Conservation (phyloP, 2,888 invertebrate species). For the Cenopis cana region DNA sequence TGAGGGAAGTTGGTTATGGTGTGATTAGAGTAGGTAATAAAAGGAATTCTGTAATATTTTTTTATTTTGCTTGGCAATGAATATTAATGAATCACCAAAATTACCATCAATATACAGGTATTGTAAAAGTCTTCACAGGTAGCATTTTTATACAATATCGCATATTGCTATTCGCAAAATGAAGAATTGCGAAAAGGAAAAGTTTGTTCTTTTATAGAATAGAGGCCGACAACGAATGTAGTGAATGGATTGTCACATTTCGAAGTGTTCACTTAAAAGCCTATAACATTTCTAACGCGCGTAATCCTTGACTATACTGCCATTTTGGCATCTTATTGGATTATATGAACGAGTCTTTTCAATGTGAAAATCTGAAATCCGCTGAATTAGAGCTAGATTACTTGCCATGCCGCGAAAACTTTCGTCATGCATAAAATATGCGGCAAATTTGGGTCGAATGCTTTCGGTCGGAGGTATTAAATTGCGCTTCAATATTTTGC, state of each 20-base stretch:
- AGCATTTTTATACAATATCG: not conserved
- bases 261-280: conserved; percentile 1
- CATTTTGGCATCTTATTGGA: conserved; percentile 35
- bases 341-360: conserved; percentile 31
- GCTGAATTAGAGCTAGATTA: conserved; percentile 34
- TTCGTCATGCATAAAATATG: conserved; percentile 41
- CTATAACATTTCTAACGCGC: conserved; percentile 2
- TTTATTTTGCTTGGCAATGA: not conserved
- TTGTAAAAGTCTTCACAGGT: too few relatives aligned
- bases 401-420: conserved; percentile 18
- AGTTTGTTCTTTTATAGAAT: too few relatives aligned
- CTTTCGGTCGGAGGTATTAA: conserved; percentile 14
- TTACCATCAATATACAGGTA: not conserved
- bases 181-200: too few relatives aligned
- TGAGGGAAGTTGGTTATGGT: conserved; percentile 6
- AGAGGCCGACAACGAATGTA: too few relatives aligned
- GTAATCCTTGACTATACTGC: conserved; percentile 27
- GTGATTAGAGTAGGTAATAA: conserved; percentile 5
- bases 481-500: conserved; percentile 23
- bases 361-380: conserved; percentile 26
- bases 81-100: not conserved
- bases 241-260: not conserved
- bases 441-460: conserved; percentile 24
- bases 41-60: not conserved
- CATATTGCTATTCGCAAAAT: too few relatives aligned